Conservation (phyloP, 1,140 invertebrate species). For the Hetaerina americana region DNA sequence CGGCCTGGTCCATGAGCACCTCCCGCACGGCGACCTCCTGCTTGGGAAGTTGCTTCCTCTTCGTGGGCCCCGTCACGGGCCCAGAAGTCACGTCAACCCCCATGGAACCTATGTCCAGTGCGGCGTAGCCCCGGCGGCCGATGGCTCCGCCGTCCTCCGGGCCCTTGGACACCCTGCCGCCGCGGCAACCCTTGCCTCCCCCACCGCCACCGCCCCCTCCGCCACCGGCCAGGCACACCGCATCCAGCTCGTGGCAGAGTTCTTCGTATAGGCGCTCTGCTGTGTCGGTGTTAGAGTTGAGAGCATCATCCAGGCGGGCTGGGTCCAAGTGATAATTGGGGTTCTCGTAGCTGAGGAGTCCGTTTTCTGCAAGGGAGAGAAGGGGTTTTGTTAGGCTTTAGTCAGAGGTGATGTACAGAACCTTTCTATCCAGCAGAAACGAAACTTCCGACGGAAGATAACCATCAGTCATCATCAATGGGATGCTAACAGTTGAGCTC, state of each 20-base stretch:
- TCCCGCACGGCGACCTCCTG: neutral
- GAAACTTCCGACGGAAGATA: too few species aligned
- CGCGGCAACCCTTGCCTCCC: neutral
- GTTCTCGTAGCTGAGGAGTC: slow-evolving; percentile 73
- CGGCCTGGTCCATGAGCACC: neutral
- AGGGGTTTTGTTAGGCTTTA: too few species aligned
- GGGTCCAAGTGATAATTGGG: slow-evolving; percentile 73
- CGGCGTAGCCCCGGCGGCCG: slow-evolving; percentile 45
- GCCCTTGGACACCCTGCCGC: neutral
- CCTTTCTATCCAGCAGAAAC: too few species aligned
- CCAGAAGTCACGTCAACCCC: slow-evolving; percentile 52
- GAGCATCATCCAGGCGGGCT: slow-evolving; percentile 57
- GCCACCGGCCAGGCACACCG: slow-evolving; percentile 33
- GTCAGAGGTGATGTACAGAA: too few species aligned
- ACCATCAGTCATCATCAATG: too few species aligned
- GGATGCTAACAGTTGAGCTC: too few species aligned
- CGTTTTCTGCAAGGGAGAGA: slow-evolving; percentile 57
- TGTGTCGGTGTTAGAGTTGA: slow-evolving; percentile 55
- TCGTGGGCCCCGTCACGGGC: slow-evolving; percentile 21
- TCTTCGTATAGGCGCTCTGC: slow-evolving; percentile 38
- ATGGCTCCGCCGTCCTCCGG: slow-evolving; percentile 27
- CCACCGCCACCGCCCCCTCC: slow-evolving; percentile 5
- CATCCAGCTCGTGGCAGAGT: slow-evolving; percentile 44
- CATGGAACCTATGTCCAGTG: slow-evolving; percentile 52
- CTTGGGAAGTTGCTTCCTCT: neutral